Base-by-base conservation (phyloP, 2,113 vertebrate species). In the Callionymus lyra region DNA sequence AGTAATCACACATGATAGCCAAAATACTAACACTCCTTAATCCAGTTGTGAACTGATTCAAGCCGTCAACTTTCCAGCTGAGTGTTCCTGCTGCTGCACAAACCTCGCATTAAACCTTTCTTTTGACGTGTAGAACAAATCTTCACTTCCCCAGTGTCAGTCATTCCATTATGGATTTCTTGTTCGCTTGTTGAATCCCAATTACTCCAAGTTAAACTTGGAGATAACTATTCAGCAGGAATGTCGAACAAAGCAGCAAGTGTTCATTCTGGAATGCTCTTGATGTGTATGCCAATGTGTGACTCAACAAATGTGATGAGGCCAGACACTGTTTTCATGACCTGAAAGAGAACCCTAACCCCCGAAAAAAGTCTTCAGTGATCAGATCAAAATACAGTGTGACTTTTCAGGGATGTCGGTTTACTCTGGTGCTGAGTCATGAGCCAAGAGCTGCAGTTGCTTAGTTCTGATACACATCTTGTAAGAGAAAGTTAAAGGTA, bases 241-340 rank as follows among this genome's bases (percentile, higher is more conserved):
- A 52, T 50, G 21, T 44, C 53, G 41, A 44, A 36, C 34, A 38
- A 38, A 59, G 34, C 64, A 62, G 72, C 57, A 45, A 59, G 60
- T 44, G 51, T 68, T 64, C 42, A 0, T 18, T 52, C 56, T 62
- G 64, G 57, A 50, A 68, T 71, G 61, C 41, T 35, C 44, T 57
- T 63, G 52, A 65, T 63, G 53, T 67, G 38, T 51, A 34, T 67
- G 51, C 61, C 64, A 75, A 39, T 19, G 33, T 55, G 52, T 59
- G 63, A 67, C 50, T 55, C 47, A 55, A 48, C 37, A 46, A 59
- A 37, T 54, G 31, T 37, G 44, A 53, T 55, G 41, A 50, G 53
- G 50, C 44, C 62, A 50, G 47, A 58, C 50, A 38, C 37, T 41
- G 21, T 17, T 39, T 39, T 43, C 31, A 32, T 39, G 35, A 34